These are phyloP conservation scores for Eulemur mongoz DNA, from an alignment of 2,797 vertebrate genomes.

Conservation along the genomic window DNA sequence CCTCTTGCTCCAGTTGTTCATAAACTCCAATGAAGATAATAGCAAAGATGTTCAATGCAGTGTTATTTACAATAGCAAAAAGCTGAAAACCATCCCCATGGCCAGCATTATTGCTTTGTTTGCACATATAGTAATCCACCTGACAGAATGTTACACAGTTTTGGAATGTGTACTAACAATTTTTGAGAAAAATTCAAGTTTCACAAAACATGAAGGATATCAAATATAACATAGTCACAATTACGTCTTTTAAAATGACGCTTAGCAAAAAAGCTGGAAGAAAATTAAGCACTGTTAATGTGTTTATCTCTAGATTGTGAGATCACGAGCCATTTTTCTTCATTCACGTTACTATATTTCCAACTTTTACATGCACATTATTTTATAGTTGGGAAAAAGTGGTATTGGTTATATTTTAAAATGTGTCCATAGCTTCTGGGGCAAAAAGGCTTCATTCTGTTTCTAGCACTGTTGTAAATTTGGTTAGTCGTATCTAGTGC, in stretches of 20 bases:
- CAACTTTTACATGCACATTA: neutral
- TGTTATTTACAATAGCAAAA: neutral
- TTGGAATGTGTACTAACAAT: neutral
- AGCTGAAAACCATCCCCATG: neutral
- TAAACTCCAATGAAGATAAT: neutral
- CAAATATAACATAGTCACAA: neutral
- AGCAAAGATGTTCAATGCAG: neutral
- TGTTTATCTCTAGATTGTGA: neutral
- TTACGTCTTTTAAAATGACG: neutral
- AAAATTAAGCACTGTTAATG: neutral
- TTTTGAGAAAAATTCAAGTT: neutral
- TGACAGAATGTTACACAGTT: neutral
- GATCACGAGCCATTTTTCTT: neutral
- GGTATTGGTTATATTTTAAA: neutral
- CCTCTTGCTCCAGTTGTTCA: neutral
- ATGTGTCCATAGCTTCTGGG: neutral
- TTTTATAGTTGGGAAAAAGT: neutral
- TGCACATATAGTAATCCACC: neutral
- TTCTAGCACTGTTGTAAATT: neutral
- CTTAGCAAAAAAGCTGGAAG: neutral
- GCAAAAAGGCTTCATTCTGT: neutral
- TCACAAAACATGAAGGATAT: neutral
- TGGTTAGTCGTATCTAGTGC: neutral
- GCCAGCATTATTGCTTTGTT: neutral
- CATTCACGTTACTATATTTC: neutral